A percentile compares a stretch with the other conserved stretches of the same genome.
Conservation (phyloP, 2,888 invertebrate genomes). For the Himalopsyche kuldschensis region DNA sequence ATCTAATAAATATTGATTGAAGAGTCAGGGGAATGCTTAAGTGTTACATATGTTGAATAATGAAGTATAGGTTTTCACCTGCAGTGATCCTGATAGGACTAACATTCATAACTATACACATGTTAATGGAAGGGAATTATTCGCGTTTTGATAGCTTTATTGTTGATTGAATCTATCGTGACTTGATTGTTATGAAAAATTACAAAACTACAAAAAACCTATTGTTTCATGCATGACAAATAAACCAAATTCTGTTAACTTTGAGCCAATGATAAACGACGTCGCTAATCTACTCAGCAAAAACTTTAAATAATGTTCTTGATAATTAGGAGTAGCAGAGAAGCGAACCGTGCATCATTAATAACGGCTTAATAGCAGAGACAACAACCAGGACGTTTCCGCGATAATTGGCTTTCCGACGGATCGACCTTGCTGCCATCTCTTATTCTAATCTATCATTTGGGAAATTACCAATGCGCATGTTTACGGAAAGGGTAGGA, state of each 20-base stretch:
- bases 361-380: constrained; percentile 30
- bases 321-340: constrained; percentile 31
- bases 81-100: too few relatives aligned
- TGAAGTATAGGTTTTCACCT: too few relatives aligned
- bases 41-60: too few relatives aligned
- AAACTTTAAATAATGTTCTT: constrained; percentile 28
- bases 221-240: not conserved
- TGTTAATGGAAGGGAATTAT: too few relatives aligned
- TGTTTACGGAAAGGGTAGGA: too few relatives aligned
- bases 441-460: not conserved
- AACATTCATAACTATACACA: too few relatives aligned
- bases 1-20: too few relatives aligned
- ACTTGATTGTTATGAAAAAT: too few relatives aligned
- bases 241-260: constrained; percentile 2
- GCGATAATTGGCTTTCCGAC: constrained; percentile 14
- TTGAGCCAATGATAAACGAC: constrained; percentile 24
- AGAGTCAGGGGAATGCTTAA: too few relatives aligned
- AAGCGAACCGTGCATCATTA: constrained; percentile 27
- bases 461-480: not conserved
- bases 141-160: too few relatives aligned
- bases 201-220: too few relatives aligned
- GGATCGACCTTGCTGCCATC: not conserved
- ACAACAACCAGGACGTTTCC: constrained; percentile 18
- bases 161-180: too few relatives aligned
- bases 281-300: constrained; percentile 30